Evolutionary conservation across 2,888 invertebrate species (phyloP), one percentile per base, ranked within the genome.

Genomic region (Leptinotarsa haldemani): DNA sequence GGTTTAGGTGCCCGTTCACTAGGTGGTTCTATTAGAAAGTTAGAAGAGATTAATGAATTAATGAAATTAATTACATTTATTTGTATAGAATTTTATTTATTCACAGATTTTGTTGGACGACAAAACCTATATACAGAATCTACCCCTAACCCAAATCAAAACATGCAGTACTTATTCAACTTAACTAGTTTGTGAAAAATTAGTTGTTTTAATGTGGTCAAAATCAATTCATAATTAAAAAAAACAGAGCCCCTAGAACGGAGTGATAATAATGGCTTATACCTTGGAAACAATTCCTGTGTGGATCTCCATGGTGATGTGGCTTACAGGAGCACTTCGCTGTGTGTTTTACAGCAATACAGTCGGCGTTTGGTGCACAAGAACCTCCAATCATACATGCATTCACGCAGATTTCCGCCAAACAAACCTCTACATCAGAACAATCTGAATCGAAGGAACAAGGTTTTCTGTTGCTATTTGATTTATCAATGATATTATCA

Each of bases 1-100:
- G 94, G 93, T 88, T 92, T 94, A 83, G 92, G 93, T 86, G 90
- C 91, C 88, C 93, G 93, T 84, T 91, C 90, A 86, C 90, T 90
- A 87, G 92, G 93, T 84, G 92, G 91, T 90, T 92, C 93, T 93
- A 91, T 81, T 84, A 80, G 73, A 70, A 69, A 80, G 80, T 83
- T 82, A 82, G 80, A 79, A 50, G 66, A 63, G 52, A 79, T 80
- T 80, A 81, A 78, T 79, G 72, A 72, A 74, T 77, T 76, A 75
- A 74, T 77, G 67, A 73, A 75, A 73, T 70, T 66, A 68, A 30
- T 58, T 58, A 65, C 47, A 68, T 50, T 68, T 65, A 30, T 61
- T 16, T 16, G 16, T 30, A 61, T 40, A 40, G 40, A 40, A 9
- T 40, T 40, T 40, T 3, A 40, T 40, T 40, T 40, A 1, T 40